Evolutionary conservation across 2,113 vertebrate genomes (phyloP).

Genomic region (Aix galericulata): DNA sequence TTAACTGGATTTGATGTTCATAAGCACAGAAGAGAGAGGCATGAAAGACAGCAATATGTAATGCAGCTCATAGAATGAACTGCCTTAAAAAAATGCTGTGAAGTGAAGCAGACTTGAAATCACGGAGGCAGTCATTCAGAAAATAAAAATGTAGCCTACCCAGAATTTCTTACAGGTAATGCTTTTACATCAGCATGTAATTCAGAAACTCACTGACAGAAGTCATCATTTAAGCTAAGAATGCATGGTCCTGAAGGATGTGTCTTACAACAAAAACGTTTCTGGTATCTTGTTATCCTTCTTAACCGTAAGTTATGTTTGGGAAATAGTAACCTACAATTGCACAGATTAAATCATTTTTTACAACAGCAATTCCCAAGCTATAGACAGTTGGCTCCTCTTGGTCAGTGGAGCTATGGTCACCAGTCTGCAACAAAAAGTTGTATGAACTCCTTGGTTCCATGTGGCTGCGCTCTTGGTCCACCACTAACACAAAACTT

Average conservation of each 20-base stretch:
- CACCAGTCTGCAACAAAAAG: background rate
- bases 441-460: background rate
- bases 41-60: background rate
- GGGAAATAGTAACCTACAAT: background rate
- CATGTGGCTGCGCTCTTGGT: background rate
- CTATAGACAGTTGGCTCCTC: background rate
- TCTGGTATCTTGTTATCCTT: background rate
- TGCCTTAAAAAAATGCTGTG: background rate
- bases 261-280: background rate
- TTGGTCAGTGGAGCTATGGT: background rate
- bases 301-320: background rate
- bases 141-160: background rate
- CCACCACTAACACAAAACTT: background rate
- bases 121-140: background rate
- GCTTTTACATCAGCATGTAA: background rate
- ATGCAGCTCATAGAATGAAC: background rate
- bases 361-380: background rate
- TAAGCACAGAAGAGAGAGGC: background rate
- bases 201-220: background rate
- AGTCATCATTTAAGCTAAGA: background rate
- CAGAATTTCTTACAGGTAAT: background rate
- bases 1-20: background rate
- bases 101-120: background rate
- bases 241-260: background rate
- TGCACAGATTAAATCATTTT: background rate